These are phyloP conservation scores for Melospiza melodia DNA, from an alignment of 2,113 vertebrate species.

Conservation along the genomic window DNA sequence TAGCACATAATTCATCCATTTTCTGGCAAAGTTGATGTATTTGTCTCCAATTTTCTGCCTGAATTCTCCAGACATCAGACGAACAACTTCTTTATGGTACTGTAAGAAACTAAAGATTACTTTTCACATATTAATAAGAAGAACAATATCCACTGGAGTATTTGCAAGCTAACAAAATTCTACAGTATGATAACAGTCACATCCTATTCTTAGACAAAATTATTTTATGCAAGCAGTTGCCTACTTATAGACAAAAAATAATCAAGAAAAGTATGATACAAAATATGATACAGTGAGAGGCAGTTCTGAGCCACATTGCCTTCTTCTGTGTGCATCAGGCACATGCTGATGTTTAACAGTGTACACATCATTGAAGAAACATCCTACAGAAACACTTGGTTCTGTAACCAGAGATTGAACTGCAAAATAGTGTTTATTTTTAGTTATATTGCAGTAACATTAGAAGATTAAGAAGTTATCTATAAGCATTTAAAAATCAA, in stretches of 20 bases:
- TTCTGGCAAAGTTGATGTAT: conserved; percentile 94
- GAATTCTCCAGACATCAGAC: conserved; percentile 97
- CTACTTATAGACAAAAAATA: background rate
- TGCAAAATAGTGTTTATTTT: background rate
- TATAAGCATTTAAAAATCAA: background rate
- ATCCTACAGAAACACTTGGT: background rate
- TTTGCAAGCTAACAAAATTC: background rate
- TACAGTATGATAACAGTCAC: background rate
- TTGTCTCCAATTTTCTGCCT: conserved; percentile 95
- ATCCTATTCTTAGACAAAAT: background rate
- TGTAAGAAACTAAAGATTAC: conserved; percentile 69
- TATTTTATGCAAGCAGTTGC: background rate
- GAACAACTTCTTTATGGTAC: conserved; percentile 99
- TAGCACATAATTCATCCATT: conserved; percentile 98
- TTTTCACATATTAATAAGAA: background rate
- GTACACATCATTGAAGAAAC: background rate
- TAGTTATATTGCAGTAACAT: background rate
- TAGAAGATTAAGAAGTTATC: background rate
- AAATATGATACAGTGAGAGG: background rate
- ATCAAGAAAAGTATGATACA: background rate
- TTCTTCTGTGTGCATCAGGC: background rate
- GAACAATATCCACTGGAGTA: background rate
- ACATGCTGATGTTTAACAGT: background rate
- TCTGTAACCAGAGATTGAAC: background rate
- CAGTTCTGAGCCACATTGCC: background rate